Evolutionary conservation across 2,797 vertebrate genomes (phyloP), one percentile per base, ranked within the genome.

Genomic region (Manis crassicaudata): DNA sequence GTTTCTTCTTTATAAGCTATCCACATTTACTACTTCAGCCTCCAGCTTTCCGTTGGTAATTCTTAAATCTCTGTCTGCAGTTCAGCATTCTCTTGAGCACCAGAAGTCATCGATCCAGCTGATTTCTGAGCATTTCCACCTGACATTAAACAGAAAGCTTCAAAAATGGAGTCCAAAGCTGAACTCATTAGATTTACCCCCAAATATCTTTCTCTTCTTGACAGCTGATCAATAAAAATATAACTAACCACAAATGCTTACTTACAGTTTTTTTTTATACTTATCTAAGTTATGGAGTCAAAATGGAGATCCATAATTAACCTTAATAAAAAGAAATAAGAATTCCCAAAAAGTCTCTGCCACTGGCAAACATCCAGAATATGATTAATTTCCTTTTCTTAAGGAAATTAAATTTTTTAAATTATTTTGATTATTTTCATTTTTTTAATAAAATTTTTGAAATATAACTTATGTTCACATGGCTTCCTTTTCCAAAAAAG

Each of bases 251-350:
- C 20, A 79, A 90, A n/a, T 83, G 4, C 56, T 46, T 68, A 94
- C 37, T 70, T 75, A 35, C 1, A 43, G 8, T 12, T 32, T 95
- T 58, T 75, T 81, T 89, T 77, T 70, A 27, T 67, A 75, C 21
- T 65, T 29, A 37, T 7, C 1, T 62, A 67, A 37, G 9, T 91
- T 95, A 58, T 92, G 16, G 68, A 68, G 8, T 90, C 50, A 75
- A 85, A 94, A 40, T 79, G 23, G n/a, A 95, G 68, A 8, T 52
- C n/a, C 67, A 82, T 46, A 46, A 46, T 46, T 46, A 82, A 16
- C 54, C 54, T 43, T 54, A 88, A 72, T 84, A 92, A 88, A 73
- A 86, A 29, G 18, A 43, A 94, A 79, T 40, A 92, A 91, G 37
- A 89, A 68, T 81, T 87, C n/a, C 73, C 7, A 17, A 58, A 75